Evolutionary conservation across 1,140 invertebrate genomes (phyloP).

Genomic region (Akabosia matsudoensis): DNA sequence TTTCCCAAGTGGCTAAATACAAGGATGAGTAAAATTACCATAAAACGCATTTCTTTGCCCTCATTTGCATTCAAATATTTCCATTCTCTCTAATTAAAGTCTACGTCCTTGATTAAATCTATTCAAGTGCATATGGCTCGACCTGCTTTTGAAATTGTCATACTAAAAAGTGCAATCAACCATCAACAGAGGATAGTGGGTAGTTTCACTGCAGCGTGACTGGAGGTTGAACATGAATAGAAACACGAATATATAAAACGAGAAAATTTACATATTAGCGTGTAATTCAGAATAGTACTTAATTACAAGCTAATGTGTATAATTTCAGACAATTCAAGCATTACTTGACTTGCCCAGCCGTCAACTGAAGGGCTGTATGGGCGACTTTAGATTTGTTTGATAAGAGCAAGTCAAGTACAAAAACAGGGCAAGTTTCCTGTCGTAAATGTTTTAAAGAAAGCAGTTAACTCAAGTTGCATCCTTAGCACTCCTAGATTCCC

Average conservation of each 20-base stretch:
- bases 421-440: neutral
- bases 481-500: neutral
- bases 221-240: neutral
- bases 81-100: neutral
- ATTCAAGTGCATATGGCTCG: neutral
- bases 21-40: neutral
- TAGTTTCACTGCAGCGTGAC: constrained; percentile 6
- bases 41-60: neutral
- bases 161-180: too few species aligned
- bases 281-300: neutral
- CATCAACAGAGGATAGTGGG: too few species aligned
- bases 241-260: neutral
- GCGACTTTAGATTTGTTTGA: too few species aligned
- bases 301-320: too few species aligned
- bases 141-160: neutral
- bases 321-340: too few species aligned
- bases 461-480: neutral
- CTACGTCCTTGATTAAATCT: neutral
- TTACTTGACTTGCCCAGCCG: too few species aligned
- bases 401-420: too few species aligned
- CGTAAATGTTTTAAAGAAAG: neutral
- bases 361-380: too few species aligned
- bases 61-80: neutral
- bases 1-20: neutral
- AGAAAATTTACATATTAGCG: neutral